Percentiles rank a stretch among this genome's conserved stretches.
phyloP scores from a whole-genome alignment of 2,888 invertebrate genomes.

The Ormyrus nitidulus region DNA sequence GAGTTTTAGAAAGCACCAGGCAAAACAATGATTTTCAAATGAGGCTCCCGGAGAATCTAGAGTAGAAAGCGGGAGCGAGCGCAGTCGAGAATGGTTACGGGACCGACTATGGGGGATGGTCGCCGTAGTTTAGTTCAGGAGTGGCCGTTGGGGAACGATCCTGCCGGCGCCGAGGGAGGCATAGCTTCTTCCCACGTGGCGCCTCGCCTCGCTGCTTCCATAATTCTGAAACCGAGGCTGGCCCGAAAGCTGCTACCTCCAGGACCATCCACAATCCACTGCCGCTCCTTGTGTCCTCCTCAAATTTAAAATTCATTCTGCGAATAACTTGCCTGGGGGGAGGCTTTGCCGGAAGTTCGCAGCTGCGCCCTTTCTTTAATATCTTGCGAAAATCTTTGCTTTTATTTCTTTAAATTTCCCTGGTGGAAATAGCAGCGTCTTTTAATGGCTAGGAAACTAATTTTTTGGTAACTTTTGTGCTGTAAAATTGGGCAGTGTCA shows the following conservation, averaged over 20 bases:
- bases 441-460: too few relatives aligned
- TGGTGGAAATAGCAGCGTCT: too few relatives aligned
- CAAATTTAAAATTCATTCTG: too few relatives aligned
- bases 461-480: too few relatives aligned
- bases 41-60: background rate
- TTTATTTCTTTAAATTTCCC: too few relatives aligned
- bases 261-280: background rate
- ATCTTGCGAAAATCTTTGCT: too few relatives aligned
- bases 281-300: too few relatives aligned
- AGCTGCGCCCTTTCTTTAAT: too few relatives aligned
- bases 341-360: too few relatives aligned
- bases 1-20: too few relatives aligned
- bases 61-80: background rate
- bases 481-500: too few relatives aligned
- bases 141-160: slow-evolving; percentile 74
- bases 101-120: slow-evolving; percentile 60
- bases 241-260: background rate
- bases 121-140: slow-evolving; percentile 72
- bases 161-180: slow-evolving; percentile 72
- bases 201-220: slow-evolving; percentile 65
- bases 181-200: slow-evolving; percentile 71
- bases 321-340: too few relatives aligned
- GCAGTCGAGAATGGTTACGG: slow-evolving; percentile 46
- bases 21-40: slow-evolving; percentile 23
- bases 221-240: slow-evolving; percentile 61